Evolutionary conservation across 2,113 vertebrate species (phyloP).

Genomic region (Pedionomus torquatus): DNA sequence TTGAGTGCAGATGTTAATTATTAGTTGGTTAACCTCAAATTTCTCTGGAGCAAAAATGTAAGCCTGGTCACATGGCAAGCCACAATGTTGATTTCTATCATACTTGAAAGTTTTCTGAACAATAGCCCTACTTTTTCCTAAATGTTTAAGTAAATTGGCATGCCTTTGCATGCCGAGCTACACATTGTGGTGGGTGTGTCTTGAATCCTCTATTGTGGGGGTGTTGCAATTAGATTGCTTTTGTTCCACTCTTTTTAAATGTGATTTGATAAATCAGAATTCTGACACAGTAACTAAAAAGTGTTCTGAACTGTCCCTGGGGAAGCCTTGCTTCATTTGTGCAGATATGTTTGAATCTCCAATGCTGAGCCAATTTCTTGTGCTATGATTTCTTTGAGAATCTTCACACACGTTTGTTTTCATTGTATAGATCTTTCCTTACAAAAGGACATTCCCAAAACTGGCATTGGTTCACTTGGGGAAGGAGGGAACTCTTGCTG

Average conservation of each 20-base stretch:
- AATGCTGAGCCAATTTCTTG: not conserved
- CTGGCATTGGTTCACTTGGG: not conserved
- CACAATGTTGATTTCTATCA: constrained; percentile 6
- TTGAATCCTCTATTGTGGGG: not conserved
- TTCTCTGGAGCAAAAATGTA: constrained; percentile 25
- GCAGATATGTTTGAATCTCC: not conserved
- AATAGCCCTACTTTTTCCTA: not conserved
- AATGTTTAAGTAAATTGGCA: not conserved
- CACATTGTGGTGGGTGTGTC: not conserved
- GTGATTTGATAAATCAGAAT: not conserved
- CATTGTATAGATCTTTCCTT: not conserved
- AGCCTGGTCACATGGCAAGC: constrained; percentile 14
- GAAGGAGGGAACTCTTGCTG: not conserved
- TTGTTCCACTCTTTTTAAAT: not conserved
- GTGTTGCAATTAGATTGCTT: not conserved
- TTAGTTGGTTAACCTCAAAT: constrained; percentile 61
- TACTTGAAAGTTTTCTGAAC: not conserved
- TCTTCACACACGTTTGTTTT: not conserved
- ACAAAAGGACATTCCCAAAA: not conserved
- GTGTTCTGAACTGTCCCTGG: not conserved
- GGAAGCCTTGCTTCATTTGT: not conserved
- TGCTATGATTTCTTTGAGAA: not conserved
- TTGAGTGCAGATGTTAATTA: constrained; percentile 61
- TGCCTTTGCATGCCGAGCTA: not conserved
- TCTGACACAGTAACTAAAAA: not conserved